Conservation (phyloP, 2,113 vertebrate species). For the Eupsittula cactorum region DNA sequence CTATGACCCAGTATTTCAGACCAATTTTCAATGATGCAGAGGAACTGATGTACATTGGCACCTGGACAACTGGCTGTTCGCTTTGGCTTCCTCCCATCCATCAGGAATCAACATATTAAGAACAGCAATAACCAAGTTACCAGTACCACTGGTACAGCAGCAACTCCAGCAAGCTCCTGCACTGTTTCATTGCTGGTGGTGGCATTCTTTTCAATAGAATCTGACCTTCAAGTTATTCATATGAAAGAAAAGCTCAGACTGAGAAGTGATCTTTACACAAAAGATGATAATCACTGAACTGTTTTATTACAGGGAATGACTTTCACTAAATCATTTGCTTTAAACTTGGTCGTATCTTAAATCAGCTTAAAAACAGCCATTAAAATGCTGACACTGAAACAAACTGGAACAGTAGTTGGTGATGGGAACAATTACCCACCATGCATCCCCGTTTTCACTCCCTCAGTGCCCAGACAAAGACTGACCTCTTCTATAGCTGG, state of each 20-base stretch:
- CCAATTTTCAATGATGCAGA: not conserved
- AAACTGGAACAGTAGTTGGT: not conserved
- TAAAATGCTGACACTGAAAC: not conserved
- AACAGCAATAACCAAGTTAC: not conserved
- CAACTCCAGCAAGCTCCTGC: not conserved
- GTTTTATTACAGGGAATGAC: not conserved
- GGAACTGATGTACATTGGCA: not conserved
- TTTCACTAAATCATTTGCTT: not conserved
- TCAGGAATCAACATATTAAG: not conserved
- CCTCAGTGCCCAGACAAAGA: not conserved
- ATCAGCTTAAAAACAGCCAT: not conserved
- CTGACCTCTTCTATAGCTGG: rapidly evolving
- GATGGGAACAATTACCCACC: not conserved
- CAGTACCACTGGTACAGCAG: not conserved
- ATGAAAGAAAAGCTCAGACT: not conserved
- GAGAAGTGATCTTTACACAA: not conserved
- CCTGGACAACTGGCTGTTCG: not conserved
- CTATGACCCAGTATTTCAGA: not conserved
- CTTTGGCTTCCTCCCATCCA: not conserved
- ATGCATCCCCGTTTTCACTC: rapidly evolving
- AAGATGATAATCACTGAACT: not conserved
- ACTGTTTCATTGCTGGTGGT: not conserved
- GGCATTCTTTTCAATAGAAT: not conserved
- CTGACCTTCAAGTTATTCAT: not conserved
- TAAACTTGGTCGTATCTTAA: not conserved